Conservation (phyloP, 1,140 invertebrate genomes). For the Cotesia typhae region DNA sequence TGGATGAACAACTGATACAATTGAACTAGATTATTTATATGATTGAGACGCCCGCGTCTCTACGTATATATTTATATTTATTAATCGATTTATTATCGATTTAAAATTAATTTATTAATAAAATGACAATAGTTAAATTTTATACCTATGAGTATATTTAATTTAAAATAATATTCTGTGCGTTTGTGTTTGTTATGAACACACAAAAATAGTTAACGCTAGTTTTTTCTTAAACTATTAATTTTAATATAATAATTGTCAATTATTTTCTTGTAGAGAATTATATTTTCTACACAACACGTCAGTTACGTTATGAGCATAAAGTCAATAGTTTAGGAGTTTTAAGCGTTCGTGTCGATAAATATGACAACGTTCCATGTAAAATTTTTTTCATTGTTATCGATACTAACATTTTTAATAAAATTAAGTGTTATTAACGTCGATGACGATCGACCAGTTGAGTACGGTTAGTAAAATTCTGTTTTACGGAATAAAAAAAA, state of each 20-base stretch:
- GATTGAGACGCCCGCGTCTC: slow-evolving; percentile 26
- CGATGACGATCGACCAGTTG: no score
- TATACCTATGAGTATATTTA: no score
- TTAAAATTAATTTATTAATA: background rate
- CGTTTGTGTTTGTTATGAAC: background rate
- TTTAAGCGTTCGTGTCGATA: background rate
- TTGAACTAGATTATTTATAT: slow-evolving; percentile 3
- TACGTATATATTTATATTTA: slow-evolving; percentile 8
- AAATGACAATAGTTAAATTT: background rate
- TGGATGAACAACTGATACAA: background rate
- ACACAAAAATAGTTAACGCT: slow-evolving; percentile 12
- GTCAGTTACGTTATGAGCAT: no score
- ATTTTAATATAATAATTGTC: no score
- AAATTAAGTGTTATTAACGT: no score
- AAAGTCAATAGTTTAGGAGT: no score
- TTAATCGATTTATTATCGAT: slow-evolving; percentile 10
- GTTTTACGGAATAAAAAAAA: no score
- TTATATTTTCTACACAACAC: no score
- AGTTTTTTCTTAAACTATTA: background rate
- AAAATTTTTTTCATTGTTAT: background rate
- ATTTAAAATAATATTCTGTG: slow-evolving; percentile 1
- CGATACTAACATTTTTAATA: no score
- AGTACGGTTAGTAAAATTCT: no score
- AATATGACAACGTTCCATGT: background rate
- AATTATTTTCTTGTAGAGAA: no score